phyloP scores from a whole-genome alignment of 2,113 vertebrate genomes.

The Leiothrix lutea region DNA sequence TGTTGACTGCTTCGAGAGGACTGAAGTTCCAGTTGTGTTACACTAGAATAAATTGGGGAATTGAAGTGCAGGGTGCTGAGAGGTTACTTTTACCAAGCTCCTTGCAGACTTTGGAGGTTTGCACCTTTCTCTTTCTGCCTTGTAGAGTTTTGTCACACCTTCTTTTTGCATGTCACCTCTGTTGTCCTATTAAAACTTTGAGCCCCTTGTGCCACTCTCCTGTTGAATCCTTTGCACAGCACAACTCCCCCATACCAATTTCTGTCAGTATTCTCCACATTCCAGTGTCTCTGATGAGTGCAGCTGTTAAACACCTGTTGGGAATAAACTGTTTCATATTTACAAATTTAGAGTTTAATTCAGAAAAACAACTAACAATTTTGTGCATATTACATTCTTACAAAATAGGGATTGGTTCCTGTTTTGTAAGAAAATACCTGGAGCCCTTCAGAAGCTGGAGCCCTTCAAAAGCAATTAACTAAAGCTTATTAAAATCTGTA shows the following conservation, averaged over 20 bases:
- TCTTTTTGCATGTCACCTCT: not conserved
- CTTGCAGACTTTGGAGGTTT: not conserved
- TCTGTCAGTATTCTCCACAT: not conserved
- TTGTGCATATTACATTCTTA: not conserved
- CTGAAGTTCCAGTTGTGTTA: not conserved
- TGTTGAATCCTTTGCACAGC: not conserved
- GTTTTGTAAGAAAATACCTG: not conserved
- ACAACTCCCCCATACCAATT: not conserved
- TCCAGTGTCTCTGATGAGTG: not conserved
- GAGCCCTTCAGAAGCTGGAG: not conserved
- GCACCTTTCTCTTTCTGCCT: not conserved
- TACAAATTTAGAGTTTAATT: not conserved
- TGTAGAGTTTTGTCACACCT: not conserved
- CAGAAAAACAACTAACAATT: not conserved
- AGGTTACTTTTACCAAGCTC: not conserved
- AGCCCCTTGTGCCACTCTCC: not conserved
- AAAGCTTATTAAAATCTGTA: not conserved
- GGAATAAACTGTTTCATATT: not conserved
- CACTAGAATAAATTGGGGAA: not conserved
- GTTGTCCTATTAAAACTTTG: not conserved
- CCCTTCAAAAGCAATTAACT: not conserved
- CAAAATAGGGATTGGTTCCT: not conserved
- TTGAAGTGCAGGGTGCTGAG: not conserved
- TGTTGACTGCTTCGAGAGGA: not conserved
- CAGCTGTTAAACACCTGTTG: not conserved